Evolutionary conservation across 2,797 vertebrate genomes (phyloP).

Genomic region (Leucoraja ocellata): DNA sequence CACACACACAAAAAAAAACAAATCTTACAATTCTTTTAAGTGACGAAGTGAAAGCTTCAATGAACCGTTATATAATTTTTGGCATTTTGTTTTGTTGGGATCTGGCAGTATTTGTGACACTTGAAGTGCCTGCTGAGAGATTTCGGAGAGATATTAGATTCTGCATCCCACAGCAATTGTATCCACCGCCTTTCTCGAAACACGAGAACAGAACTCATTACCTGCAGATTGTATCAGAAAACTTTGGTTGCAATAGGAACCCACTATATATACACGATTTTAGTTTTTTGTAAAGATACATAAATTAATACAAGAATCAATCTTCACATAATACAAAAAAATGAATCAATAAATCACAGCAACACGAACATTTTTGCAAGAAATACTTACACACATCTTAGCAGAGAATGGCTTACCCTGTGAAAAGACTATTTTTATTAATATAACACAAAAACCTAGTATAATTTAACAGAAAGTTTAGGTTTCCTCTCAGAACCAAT

Average conservation of each 20-base stretch:
- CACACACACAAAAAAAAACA: slow-evolving; percentile 56
- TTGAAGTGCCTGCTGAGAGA: slow-evolving; percentile 75
- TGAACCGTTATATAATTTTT: slow-evolving; percentile 59
- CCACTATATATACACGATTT: slow-evolving; percentile 84
- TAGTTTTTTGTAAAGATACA: slow-evolving; percentile 62
- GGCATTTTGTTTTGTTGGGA: slow-evolving; percentile 69
- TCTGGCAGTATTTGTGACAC: slow-evolving; percentile 90
- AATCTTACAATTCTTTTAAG: slow-evolving; percentile 69
- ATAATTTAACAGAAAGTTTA: slow-evolving; percentile 57
- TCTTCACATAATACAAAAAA: slow-evolving; percentile 72
- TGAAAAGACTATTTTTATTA: slow-evolving; percentile 74
- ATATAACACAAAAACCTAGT: slow-evolving; percentile 69
- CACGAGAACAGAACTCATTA: slow-evolving; percentile 65
- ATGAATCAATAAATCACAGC: slow-evolving; percentile 83
- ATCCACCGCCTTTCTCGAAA: slow-evolving; percentile 65
- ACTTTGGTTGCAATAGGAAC: slow-evolving; percentile 63
- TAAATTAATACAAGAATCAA: slow-evolving; percentile 93
- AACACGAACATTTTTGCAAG: slow-evolving; percentile 67
- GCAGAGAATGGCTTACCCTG: slow-evolving; percentile 82
- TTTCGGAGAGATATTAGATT: slow-evolving; percentile 68
- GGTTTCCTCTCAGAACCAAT: slow-evolving; percentile 60
- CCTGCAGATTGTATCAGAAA: slow-evolving; percentile 74
- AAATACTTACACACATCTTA: slow-evolving; percentile 85
- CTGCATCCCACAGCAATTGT: slow-evolving; percentile 59
- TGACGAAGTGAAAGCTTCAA: slow-evolving; percentile 66